Conservation (phyloP, 2,888 invertebrate species). For the Conops quadrifasciatus region DNA sequence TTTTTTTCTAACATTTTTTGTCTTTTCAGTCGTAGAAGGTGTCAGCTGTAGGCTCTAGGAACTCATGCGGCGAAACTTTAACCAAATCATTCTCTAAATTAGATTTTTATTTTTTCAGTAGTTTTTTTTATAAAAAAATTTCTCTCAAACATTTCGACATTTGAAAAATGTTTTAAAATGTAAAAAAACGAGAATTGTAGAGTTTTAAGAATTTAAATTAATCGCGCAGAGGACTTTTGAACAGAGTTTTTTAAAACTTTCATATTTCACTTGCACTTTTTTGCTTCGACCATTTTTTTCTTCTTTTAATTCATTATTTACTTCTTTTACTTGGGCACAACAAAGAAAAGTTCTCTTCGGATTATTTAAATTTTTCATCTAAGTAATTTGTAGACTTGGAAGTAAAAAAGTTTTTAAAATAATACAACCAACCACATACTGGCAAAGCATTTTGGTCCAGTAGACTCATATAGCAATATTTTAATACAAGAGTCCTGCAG, state of each 20-base stretch:
- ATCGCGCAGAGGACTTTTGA: conserved; percentile 24
- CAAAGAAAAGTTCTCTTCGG: conserved; percentile 16
- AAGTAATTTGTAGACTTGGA: conserved; percentile 14
- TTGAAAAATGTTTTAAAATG: conserved; percentile 27
- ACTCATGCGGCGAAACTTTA: too few species aligned
- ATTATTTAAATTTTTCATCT: conserved; percentile 20
- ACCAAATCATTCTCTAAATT: conserved; percentile 2
- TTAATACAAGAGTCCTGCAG: conserved; percentile 1
- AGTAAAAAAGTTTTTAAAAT: conserved; percentile 9
- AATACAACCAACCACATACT: not conserved
- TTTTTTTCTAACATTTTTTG: conserved; percentile 4
- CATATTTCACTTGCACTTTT: conserved; percentile 13
- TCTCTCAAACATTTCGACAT: conserved; percentile 18
- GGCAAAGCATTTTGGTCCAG: too few species aligned
- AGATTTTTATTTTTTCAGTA: conserved; percentile 7
- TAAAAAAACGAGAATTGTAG: conserved; percentile 28
- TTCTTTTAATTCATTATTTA: conserved; percentile 6
- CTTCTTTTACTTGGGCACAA: conserved; percentile 2
- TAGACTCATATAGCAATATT: too few species aligned
- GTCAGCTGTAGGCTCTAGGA: too few species aligned
- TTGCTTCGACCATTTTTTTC: conserved; percentile 4
- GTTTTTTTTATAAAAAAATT: conserved; percentile 21
- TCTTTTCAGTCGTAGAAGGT: too few species aligned
- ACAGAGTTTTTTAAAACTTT: not conserved
- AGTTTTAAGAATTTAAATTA: conserved; percentile 33